phyloP scores from a whole-genome alignment of 2,113 vertebrate species.

The Crypturellus undulatus region DNA sequence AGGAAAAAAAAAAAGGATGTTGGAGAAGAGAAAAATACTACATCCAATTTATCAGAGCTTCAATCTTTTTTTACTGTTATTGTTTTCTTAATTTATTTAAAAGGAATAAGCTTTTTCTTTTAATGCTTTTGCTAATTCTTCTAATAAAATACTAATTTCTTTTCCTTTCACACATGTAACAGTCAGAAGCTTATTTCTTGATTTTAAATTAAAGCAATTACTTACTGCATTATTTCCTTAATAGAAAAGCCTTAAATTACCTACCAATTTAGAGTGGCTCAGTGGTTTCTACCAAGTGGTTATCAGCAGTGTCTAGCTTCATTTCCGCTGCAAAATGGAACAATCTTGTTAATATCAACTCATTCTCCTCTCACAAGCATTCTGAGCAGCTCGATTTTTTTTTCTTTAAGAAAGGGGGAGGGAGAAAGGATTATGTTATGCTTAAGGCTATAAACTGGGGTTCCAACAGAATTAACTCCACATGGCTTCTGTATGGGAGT shows the following conservation, averaged over 20 bases:
- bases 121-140: constrained; percentile 30
- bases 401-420: not conserved
- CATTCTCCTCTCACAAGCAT: not conserved
- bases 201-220: constrained; percentile 66
- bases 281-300: not conserved
- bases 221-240: constrained; percentile 52
- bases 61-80: not conserved
- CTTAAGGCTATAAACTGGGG: not conserved
- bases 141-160: constrained; percentile 11
- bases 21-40: not conserved
- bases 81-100: constrained; percentile 42
- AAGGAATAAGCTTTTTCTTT: constrained; percentile 20
- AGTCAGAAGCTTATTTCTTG: constrained; percentile 49
- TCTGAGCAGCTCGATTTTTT: not conserved
- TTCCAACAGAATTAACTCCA: not conserved
- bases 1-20: not conserved
- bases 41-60: not conserved
- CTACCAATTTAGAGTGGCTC: constrained; percentile 39
- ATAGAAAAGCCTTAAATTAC: constrained; percentile 46
- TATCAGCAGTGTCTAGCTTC: constrained; percentile 23
- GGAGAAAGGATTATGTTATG: not conserved
- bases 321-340: constrained; percentile 44
- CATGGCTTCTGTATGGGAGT: not conserved
- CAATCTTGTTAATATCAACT: constrained; percentile 43
- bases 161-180: constrained; percentile 27